Percentiles rank a stretch among this genome's conserved stretches.
phyloP scores from a whole-genome alignment of 2,888 invertebrate genomes.

The Holacanthella duospinosa region DNA sequence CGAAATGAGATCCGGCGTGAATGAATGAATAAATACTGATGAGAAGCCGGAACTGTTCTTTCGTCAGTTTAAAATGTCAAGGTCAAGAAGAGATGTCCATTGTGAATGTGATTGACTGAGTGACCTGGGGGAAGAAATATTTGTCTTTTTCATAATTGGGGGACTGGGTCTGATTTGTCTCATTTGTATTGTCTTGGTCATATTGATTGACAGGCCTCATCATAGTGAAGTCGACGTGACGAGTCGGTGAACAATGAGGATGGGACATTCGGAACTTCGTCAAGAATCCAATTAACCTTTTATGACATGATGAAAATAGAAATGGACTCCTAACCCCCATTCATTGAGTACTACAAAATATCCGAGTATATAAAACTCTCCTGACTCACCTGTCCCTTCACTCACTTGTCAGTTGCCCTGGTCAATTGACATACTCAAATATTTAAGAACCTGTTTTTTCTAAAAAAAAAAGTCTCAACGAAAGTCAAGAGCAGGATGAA shows the following conservation, averaged over 20 bases:
- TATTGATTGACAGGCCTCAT: background rate
- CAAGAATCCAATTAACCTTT: slow-evolving; percentile 34
- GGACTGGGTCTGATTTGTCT: background rate
- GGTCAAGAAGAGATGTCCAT: background rate
- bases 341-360: background rate
- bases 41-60: background rate
- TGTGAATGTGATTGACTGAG: background rate
- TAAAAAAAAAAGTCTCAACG: no score
- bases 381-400: background rate
- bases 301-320: slow-evolving; percentile 16
- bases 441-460: background rate
- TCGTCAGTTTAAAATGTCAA: background rate
- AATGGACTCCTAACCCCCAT: background rate
- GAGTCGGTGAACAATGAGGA: slow-evolving; percentile 20
- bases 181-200: background rate
- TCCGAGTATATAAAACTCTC: background rate
- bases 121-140: no score
- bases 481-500: no score
- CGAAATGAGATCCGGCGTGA: no score
- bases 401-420: background rate
- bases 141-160: no score
- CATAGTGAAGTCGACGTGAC: background rate
- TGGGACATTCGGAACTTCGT: slow-evolving; percentile 5
- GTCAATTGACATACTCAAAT: background rate
- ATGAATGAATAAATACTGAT: no score